Percentiles rank a stretch among this genome's conserved stretches.
phyloP scores from a whole-genome alignment of 2,113 vertebrate genomes.

The Chrysochloris asiatica region DNA sequence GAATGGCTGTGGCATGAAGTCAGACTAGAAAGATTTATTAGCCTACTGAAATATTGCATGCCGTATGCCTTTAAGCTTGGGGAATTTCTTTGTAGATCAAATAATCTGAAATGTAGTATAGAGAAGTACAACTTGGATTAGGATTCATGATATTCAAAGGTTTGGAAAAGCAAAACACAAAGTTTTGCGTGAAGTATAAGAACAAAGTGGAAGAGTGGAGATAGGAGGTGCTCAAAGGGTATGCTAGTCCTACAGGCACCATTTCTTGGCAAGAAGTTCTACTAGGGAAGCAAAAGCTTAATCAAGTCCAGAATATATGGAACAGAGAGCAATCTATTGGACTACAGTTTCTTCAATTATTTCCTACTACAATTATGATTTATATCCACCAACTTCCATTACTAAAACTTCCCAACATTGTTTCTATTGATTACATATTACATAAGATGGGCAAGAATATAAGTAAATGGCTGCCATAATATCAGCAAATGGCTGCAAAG shows the following conservation, averaged over 20 bases:
- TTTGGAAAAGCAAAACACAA: neutral
- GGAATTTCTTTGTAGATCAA: neutral
- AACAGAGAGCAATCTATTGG: neutral
- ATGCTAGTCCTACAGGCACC: fast-evolving
- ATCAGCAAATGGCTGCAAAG: neutral
- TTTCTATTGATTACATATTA: neutral
- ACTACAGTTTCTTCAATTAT: neutral
- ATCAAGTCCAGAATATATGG: neutral
- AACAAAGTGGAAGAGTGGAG: neutral
- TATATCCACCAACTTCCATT: constrained; percentile 6
- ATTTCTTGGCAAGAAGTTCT: neutral
- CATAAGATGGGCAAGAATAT: neutral
- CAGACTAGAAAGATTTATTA: neutral
- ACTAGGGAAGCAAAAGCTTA: neutral
- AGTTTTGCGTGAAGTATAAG: neutral
- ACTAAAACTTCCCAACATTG: neutral
- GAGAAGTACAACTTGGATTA: neutral
- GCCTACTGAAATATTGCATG: neutral
- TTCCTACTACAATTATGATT: neutral
- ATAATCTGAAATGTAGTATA: neutral
- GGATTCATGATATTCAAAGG: neutral
- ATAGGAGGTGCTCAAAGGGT: no score
- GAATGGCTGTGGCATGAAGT: neutral
- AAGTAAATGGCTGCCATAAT: neutral
- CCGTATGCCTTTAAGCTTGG: neutral